Conservation (phyloP, 2,888 invertebrate species). For the Stenchaetothrips biformis region DNA sequence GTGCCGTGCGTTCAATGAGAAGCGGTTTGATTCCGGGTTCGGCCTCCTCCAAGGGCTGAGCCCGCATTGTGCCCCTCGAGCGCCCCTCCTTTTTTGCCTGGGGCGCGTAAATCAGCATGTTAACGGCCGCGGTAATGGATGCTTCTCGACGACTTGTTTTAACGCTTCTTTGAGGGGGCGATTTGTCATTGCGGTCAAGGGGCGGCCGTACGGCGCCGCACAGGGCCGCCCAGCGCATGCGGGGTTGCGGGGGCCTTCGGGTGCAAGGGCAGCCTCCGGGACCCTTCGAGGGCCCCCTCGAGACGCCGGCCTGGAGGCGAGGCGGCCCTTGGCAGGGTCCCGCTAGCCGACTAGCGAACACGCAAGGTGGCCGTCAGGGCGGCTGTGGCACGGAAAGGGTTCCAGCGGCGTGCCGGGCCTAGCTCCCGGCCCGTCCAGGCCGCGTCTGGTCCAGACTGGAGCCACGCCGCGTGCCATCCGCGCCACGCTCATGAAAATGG, state of each 20-base stretch:
- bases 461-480: neutral
- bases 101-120: neutral
- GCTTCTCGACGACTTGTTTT: conserved; percentile 7
- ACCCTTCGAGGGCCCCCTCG: neutral
- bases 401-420: neutral
- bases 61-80: too few species aligned
- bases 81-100: too few species aligned
- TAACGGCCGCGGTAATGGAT: neutral
- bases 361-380: too few species aligned
- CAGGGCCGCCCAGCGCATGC: neutral
- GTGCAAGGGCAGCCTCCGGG: neutral
- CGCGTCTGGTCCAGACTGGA: neutral
- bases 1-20: too few species aligned
- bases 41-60: too few species aligned
- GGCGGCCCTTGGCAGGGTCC: neutral
- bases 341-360: neutral
- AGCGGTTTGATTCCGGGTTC: too few species aligned
- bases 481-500: neutral
- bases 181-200: neutral
- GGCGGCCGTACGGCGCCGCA: neutral
- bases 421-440: neutral
- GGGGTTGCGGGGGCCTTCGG: neutral
- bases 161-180: neutral
- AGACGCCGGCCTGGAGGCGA: too few species aligned
- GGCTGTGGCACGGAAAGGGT: neutral